Evolutionary conservation across 1,140 invertebrate species (phyloP).

Genomic region (Linepithema humile): DNA sequence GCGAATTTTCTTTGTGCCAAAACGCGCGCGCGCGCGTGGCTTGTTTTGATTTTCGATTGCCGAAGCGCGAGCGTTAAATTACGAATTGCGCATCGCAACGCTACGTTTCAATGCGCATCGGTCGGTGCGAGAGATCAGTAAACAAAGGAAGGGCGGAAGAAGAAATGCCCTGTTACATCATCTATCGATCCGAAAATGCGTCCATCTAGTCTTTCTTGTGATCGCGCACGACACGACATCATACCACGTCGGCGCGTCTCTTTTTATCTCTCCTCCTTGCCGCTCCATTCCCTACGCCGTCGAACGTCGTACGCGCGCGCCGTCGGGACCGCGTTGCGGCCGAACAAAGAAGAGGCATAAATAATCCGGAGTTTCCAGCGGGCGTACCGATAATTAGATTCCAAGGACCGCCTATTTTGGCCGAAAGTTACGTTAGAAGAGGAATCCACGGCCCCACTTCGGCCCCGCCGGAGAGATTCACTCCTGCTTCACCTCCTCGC

Average conservation of each 20-base stretch:
- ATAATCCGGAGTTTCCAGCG: slow-evolving; percentile 65
- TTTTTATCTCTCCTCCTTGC: slow-evolving; percentile 38
- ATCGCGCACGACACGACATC: slow-evolving; percentile 10
- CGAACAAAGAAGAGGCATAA: slow-evolving; percentile 70
- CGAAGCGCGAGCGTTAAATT: background rate
- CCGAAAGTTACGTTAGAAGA: slow-evolving; percentile 69
- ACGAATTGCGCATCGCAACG: background rate
- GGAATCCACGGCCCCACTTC: slow-evolving; percentile 53
- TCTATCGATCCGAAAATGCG: slow-evolving; percentile 40
- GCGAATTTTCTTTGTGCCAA: background rate
- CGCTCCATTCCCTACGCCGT: background rate
- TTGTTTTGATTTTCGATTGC: background rate
- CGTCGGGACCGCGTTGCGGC: slow-evolving; percentile 38
- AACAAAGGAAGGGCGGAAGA: slow-evolving; percentile 5
- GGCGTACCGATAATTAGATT: slow-evolving; percentile 73
- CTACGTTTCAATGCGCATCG: background rate
- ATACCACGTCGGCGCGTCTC: slow-evolving; percentile 33
- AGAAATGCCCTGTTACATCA: background rate
- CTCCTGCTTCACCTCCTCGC: slow-evolving; percentile 5
- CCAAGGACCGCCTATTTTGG: slow-evolving; percentile 73
- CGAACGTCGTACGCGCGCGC: slow-evolving; percentile 19
- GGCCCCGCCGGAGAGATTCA: slow-evolving; percentile 6
- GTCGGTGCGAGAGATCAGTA: background rate
- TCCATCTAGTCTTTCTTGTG: slow-evolving; percentile 34
- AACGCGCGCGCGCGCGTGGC: background rate